Conservation (phyloP, 1,140 invertebrate genomes). For the Lepidurus packardi region DNA sequence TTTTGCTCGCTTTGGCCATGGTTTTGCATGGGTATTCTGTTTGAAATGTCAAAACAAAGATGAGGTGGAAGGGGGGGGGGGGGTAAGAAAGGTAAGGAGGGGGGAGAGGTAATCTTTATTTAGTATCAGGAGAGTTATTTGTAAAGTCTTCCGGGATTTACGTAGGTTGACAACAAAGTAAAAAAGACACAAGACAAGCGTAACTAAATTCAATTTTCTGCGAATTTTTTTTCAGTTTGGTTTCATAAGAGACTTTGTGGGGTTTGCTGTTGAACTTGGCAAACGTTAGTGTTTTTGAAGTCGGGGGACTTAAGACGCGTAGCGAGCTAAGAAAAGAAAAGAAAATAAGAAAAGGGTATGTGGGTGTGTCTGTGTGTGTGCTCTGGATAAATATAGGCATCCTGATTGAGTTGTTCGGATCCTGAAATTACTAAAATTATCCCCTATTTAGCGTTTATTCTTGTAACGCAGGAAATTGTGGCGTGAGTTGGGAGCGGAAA, state of each 20-base stretch:
- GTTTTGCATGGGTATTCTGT: background rate
- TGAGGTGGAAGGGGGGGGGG: background rate
- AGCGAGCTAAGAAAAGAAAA: background rate
- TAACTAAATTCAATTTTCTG: no score
- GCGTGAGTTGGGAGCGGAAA: no score
- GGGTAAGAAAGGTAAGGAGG: background rate
- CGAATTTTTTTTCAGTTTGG: no score
- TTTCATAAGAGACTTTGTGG: background rate
- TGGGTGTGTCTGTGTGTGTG: background rate
- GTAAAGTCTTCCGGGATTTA: background rate
- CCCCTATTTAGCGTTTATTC: background rate
- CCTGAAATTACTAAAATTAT: background rate
- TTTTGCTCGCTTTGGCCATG: background rate
- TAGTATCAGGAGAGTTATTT: background rate
- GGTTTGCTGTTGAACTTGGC: background rate
- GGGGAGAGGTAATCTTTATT: background rate
- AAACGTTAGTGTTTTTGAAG: background rate
- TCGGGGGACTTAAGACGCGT: background rate
- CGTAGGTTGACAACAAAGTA: background rate
- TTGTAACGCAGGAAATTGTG: background rate
- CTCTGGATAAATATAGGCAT: background rate
- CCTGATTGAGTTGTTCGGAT: conserved; percentile 3
- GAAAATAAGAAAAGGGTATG: no score
- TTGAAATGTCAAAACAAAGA: background rate
- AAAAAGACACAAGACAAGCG: no score